Evolutionary conservation across 2,113 vertebrate species (phyloP).

Genomic region (Morphnarchus princeps): DNA sequence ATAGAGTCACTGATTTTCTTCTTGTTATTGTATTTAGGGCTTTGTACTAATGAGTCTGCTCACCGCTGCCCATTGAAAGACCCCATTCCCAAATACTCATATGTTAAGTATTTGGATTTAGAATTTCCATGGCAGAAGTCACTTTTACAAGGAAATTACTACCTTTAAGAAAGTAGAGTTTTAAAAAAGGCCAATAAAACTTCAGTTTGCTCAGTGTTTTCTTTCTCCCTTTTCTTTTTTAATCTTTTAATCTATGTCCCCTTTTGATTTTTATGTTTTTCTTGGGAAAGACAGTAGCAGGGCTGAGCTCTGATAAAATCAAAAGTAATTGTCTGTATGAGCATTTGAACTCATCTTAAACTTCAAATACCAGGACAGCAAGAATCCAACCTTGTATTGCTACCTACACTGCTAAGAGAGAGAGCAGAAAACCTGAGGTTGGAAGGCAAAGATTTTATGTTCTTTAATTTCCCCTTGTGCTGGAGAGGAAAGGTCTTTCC

Average conservation of each 20-base stretch:
- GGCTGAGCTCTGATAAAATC: not conserved
- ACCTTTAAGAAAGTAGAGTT: not conserved
- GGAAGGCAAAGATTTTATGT: not conserved
- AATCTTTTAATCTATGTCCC: not conserved
- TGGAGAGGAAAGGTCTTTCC: not conserved
- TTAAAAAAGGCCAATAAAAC: not conserved
- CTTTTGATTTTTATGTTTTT: not conserved
- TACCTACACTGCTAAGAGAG: not conserved
- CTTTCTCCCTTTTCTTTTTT: not conserved
- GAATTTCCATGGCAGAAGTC: not conserved
- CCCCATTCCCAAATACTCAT: not conserved
- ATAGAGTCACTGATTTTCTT: not conserved
- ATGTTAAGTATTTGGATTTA: not conserved
- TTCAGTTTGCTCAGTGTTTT: not conserved
- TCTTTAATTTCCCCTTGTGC: not conserved
- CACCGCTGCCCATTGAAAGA: not conserved
- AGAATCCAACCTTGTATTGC: not conserved
- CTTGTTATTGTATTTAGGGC: not conserved
- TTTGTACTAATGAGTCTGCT: not conserved
- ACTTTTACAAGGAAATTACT: not conserved
- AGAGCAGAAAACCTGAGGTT: not conserved
- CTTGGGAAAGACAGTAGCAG: not conserved
- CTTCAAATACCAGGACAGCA: not conserved
- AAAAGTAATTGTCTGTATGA: not conserved
- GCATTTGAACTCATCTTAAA: not conserved